A percentile compares a stretch with the other conserved stretches of the same genome.
These are phyloP conservation scores for Carcina quercana DNA, from an alignment of 2,888 invertebrate species.

Conservation along the genomic window DNA sequence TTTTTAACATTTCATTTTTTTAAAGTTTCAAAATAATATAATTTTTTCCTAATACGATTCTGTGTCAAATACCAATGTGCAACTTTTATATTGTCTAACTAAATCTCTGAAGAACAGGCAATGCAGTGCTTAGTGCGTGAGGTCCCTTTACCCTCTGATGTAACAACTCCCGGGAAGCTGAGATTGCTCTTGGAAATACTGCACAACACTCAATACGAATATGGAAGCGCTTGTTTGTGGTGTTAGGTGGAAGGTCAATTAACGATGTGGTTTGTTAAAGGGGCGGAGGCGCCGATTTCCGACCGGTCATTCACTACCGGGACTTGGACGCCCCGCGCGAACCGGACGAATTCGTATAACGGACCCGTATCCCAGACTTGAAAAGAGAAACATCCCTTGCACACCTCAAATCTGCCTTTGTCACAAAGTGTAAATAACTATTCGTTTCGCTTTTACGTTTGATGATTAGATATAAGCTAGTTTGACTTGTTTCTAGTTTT, in stretches of 20 bases:
- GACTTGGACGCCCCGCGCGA: conserved; percentile 95
- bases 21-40: too few relatives aligned
- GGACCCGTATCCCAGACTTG: too few relatives aligned
- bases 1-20: too few relatives aligned
- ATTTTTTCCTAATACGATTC: too few relatives aligned
- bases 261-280: conserved; percentile 76
- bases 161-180: conserved; percentile 50
- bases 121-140: too few relatives aligned
- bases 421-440: conserved; percentile 12
- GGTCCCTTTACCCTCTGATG: too few relatives aligned
- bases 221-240: conserved; percentile 25
- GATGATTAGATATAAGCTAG: conserved; percentile 8
- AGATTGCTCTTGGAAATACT: conserved; percentile 30
- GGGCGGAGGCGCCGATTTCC: conserved; percentile 84
- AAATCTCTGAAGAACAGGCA: too few relatives aligned
- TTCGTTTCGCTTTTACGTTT: too few relatives aligned
- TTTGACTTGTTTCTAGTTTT: conserved; percentile 1
- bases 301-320: conserved; percentile 93
- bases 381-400: too few relatives aligned
- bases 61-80: too few relatives aligned
- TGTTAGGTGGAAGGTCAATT: conserved; percentile 21
- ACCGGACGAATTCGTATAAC: conserved; percentile 88
- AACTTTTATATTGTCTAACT: too few relatives aligned
- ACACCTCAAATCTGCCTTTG: too few relatives aligned
- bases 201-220: conserved; percentile 6